Evolutionary conservation across 2,113 vertebrate genomes (phyloP).

Genomic region (Hepsetus odoe): DNA sequence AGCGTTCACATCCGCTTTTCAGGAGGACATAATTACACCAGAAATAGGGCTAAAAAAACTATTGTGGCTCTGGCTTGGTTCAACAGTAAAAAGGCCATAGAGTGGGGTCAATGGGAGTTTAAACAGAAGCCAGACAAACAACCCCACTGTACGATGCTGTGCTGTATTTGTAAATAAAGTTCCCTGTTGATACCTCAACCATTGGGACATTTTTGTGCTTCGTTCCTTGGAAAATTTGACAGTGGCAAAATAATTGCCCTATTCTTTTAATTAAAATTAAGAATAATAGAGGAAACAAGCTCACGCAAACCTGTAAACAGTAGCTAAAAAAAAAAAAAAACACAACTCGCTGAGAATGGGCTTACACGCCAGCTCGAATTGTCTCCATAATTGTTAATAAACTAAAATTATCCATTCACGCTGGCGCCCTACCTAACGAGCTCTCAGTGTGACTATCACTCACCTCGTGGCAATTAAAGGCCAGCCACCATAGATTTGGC

Average conservation of each 20-base stretch:
- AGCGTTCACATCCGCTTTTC: slow-evolving; percentile 61
- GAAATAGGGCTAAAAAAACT: slow-evolving; percentile 39
- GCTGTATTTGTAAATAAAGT: slow-evolving; percentile 33
- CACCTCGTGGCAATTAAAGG: slow-evolving; percentile 82
- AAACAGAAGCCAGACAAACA: slow-evolving; percentile 13
- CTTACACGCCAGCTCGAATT: slow-evolving; percentile 11
- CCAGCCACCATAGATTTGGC: slow-evolving; percentile 80
- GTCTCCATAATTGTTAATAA: slow-evolving; percentile 46
- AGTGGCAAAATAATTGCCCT: background rate
- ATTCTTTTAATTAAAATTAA: background rate
- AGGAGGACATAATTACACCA: slow-evolving; percentile 64
- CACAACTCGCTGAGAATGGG: background rate
- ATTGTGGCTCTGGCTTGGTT: slow-evolving; percentile 1
- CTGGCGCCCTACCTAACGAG: slow-evolving; percentile 71
- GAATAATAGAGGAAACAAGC: slow-evolving; percentile 10
- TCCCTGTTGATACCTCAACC: slow-evolving; percentile 18
- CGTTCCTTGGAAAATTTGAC: slow-evolving; percentile 1
- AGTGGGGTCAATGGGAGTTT: slow-evolving; percentile 28
- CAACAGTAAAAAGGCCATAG: background rate
- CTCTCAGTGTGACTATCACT: slow-evolving; percentile 83
- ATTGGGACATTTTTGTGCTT: slow-evolving; percentile 9
- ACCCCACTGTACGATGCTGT: background rate
- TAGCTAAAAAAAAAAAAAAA: slow-evolving; percentile 15
- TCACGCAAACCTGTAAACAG: background rate
- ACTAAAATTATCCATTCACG: slow-evolving; percentile 45